Evolutionary conservation across 2,888 invertebrate genomes (phyloP), one percentile per base, ranked within the genome.

Genomic region (Coelogynopora nodosa): DNA sequence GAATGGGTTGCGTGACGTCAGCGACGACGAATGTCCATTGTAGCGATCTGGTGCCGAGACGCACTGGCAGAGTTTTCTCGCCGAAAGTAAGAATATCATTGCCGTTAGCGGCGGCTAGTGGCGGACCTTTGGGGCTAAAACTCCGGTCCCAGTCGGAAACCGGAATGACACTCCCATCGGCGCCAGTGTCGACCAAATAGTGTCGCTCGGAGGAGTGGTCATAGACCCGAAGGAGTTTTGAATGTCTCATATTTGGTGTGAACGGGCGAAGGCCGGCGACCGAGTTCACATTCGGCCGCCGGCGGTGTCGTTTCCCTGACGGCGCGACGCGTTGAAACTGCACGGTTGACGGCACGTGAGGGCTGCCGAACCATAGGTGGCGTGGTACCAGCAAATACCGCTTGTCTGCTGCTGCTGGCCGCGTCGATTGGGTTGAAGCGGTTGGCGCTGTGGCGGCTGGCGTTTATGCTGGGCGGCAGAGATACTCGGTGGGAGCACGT

Each of bases 151-250:
- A 74, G 74, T 74, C 74, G 2, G 74, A 74, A 10, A 5, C 74
- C 10, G 23, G 27, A 74, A 23, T 23, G 23, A 74, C 74, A 2
- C 74, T 74, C 10, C 27, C 74, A 49, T 49, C 49, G 74, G 27
- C 74, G 74, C 27, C 74, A 23, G 74, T 74, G 27, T 74, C 74
- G 74, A 74, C 23, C 74, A 74, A 74, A 23, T 74, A 74, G 74
- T 23, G 74, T 74, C 74, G 5, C 74, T 74, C 23, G 27, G 10
- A 74, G 27, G 74, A 74, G 74, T 74, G 74, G 23, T 74, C 27
- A 23, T 74, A 74, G 23, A 74, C 23, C 74, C 74, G 27, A 74
- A 74, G 23, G 18, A 74, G 74, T 74, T 74, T 74, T 5, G 74
- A 74, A n/a, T 74, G 5, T 74, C 23, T 74, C 23, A 26, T 74